Evolutionary conservation across 2,888 invertebrate species (phyloP), one percentile per base, ranked within the genome.

Genomic region (Leptinotarsa rubiginosa): DNA sequence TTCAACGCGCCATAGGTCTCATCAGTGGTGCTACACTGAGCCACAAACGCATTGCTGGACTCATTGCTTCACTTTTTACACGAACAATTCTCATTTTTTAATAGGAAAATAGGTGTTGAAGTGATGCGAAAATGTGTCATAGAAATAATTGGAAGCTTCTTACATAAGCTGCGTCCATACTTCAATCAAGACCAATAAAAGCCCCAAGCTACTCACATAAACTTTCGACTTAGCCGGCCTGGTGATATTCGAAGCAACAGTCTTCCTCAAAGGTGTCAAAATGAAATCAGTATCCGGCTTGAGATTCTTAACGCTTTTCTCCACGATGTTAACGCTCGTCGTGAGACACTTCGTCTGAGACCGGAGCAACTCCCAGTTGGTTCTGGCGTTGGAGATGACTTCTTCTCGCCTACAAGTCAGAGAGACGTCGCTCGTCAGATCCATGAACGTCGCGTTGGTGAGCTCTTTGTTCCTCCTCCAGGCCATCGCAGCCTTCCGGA

Each of bases 361-460:
- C 75, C 95, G 90, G 16, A 95, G 87, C 67, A 95, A 87, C 86
- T 96, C 95, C 95, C 95, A 96, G 84, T 95, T 96, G n/a, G 94
- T 95, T 78, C 95, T 91, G 2, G 95, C 95, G 84, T 95, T 95
- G 56, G 94, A 93, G 78, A 96, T 96, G 3, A 95, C 93, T 86
- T 95, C 94, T 85, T 95, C 95, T n/a, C 95, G 89, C 0, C 93
- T 90, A 52, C 92, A 93, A 78, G 89, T 90, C 56, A 88, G 84
- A 69, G 88, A 88, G 15, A 91, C 90, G 80, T 92, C 91, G 65
- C 89, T 89, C 56, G 90, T 90, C 31, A 93, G 89, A 69, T 93
- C 92, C 82, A 92, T 91, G 79, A 92, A 93, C 1, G 92, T 90
- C 3, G 92, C 90, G 81, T 91, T 92, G n/a, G 92, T 91, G 62